phyloP scores from a whole-genome alignment of 2,113 vertebrate genomes.

The Neogobius melanostomus region DNA sequence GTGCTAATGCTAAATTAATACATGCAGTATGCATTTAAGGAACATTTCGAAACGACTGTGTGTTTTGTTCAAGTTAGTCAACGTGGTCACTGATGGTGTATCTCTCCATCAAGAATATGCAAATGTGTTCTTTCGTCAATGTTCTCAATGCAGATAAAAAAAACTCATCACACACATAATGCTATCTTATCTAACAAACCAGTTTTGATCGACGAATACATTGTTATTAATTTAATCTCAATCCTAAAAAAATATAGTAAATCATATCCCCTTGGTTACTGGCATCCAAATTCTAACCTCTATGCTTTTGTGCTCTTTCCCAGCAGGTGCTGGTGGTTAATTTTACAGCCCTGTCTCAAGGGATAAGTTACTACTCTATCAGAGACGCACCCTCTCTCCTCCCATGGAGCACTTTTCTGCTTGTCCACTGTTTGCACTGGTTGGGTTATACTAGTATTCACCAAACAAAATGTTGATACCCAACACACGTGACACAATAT shows the following conservation, averaged over 20 bases:
- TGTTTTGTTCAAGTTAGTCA: too few relatives aligned
- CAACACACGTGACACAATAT: too few relatives aligned
- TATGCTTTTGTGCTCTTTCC: slow-evolving; percentile 7
- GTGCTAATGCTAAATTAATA: too few relatives aligned
- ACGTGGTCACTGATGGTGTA: too few relatives aligned
- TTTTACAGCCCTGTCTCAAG: slow-evolving; percentile 44
- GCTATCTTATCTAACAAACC: background rate
- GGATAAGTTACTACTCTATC: slow-evolving; percentile 39
- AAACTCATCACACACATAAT: too few relatives aligned
- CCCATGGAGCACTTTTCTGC: slow-evolving; percentile 24
- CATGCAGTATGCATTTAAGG: too few relatives aligned
- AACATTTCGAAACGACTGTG: too few relatives aligned
- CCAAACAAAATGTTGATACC: background rate
- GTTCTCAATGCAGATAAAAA: too few relatives aligned
- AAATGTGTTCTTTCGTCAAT: too few relatives aligned
- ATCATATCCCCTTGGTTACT: slow-evolving; percentile 22
- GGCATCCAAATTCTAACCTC: slow-evolving; percentile 9
- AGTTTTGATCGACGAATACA: background rate
- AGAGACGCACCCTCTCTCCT: slow-evolving; percentile 41
- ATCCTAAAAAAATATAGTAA: background rate
- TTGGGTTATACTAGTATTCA: slow-evolving; percentile 46
- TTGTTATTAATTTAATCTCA: background rate
- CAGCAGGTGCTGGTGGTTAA: slow-evolving; percentile 58
- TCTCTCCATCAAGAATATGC: too few relatives aligned
- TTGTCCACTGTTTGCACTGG: slow-evolving; percentile 41